phyloP scores from a whole-genome alignment of 2,797 vertebrate species.

The Sylvia borin region DNA sequence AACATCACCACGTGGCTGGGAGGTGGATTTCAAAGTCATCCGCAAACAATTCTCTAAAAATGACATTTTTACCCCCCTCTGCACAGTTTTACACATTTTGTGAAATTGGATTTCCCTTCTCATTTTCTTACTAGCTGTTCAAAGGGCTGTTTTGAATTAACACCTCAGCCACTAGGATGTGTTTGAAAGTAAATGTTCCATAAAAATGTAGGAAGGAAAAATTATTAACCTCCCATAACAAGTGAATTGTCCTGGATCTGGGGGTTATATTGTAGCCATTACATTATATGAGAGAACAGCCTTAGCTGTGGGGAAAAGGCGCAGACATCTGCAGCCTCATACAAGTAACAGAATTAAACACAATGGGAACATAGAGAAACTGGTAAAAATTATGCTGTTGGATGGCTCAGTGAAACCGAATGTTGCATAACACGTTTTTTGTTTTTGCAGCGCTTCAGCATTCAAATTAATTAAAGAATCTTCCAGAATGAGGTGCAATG shows the following conservation, averaged over 20 bases:
- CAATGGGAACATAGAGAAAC: constrained; percentile 45
- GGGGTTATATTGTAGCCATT: constrained; percentile 25
- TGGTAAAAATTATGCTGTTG: constrained; percentile 51
- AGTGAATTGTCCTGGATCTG: constrained; percentile 40
- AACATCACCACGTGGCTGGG: not conserved
- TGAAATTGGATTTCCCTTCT: constrained; percentile 29
- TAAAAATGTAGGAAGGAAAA: constrained; percentile 32
- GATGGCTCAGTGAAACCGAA: constrained; percentile 60
- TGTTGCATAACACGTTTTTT: constrained; percentile 59
- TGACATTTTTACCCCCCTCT: not conserved
- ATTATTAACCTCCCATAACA: constrained; percentile 50
- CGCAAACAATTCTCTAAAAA: not conserved
- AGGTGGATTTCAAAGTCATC: not conserved
- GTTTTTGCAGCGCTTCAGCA: constrained; percentile 29
- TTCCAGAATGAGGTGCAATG: constrained; percentile 40
- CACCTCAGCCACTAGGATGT: constrained; percentile 1
- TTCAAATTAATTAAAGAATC: constrained; percentile 66
- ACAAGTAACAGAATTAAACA: constrained; percentile 51
- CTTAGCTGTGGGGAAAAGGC: constrained; percentile 56
- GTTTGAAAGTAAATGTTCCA: constrained; percentile 65
- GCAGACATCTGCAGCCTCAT: constrained; percentile 54
- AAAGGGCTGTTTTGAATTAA: not conserved
- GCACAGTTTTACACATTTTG: not conserved
- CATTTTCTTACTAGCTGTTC: constrained; percentile 23
- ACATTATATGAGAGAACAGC: constrained; percentile 30